Evolutionary conservation across 2,888 invertebrate genomes (phyloP), one percentile per base, ranked within the genome.

Genomic region (Uropetala carovei): DNA sequence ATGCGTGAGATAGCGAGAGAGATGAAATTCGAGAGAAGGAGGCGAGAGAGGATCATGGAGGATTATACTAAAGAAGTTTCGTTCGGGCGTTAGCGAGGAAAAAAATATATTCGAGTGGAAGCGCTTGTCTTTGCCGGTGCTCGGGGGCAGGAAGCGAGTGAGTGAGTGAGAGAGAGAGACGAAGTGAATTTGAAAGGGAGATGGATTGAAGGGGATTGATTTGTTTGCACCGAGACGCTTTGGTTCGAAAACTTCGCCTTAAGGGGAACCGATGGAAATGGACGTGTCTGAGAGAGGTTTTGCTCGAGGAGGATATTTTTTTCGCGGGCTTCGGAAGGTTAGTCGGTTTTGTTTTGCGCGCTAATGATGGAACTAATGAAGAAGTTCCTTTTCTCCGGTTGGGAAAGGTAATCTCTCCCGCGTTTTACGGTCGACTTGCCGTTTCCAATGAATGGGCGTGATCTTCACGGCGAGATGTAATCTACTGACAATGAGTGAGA

Each of bases 1-100:
- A 43, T 89, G 89, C 56, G 68, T 64, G 64, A 89, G 64, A 64
- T 75, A 22, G 22, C 22, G 75, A 22, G 75, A 2, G 7, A 11
- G 83, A 18, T 5, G 43, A 43, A 43, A 43, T 43, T 43, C 43
- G 43, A 43, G 43, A 75, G 30, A 27, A 13, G 60, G 64, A 89
- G 58, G 30, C 89, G 64, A 43, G 30, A 60, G 64, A 43, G 64
- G 89, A 64, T 64, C 64, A 64, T 9, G 64, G 64, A 11, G 64
- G 89, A 58, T 89, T 89, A 89, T 89, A 64, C 89, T 43, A 89
- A 89, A 43, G 18, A 64, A 64, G 18, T 43, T n/a, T 58, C 60
- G 14, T 16, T 89, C 43, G 64, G 43, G n/a, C 18, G 43, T 83
- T 57, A 43, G 57, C 60, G 30, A 14, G 30, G 30, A 64, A 64